These are phyloP conservation scores for Pseudanteris insignis DNA, from an alignment of 2,888 invertebrate species.

Conservation along the genomic window DNA sequence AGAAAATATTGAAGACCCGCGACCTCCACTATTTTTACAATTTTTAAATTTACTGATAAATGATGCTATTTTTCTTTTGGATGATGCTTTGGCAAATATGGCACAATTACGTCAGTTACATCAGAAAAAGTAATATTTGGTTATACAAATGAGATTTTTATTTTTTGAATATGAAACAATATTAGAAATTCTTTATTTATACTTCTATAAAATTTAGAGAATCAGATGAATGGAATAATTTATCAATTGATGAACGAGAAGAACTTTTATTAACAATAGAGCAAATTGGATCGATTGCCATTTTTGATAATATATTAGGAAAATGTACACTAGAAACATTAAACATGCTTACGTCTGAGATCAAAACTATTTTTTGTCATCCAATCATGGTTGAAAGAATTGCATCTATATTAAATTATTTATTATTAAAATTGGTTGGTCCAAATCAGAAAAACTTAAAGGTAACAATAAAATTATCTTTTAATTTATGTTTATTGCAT, in stretches of 20 bases:
- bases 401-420: slow-evolving; percentile 95
- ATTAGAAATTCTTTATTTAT: background rate
- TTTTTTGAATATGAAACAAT: background rate
- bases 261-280: slow-evolving; percentile 78
- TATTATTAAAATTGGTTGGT: slow-evolving; percentile 87
- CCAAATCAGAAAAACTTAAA: slow-evolving; percentile 92
- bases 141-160: background rate
- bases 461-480: slow-evolving; percentile 64
- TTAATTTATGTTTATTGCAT: background rate
- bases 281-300: slow-evolving; percentile 84
- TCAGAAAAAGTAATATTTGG: slow-evolving; percentile 71
- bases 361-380: slow-evolving; percentile 87
- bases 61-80: slow-evolving; percentile 94
- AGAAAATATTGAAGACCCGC: slow-evolving; percentile 86
- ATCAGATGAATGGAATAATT: slow-evolving; percentile 77
- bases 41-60: slow-evolving; percentile 97
- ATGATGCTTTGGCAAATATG: slow-evolving; percentile 91
- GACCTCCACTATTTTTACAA: slow-evolving; percentile 90
- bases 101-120: slow-evolving; percentile 86
- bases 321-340: slow-evolving; percentile 87
- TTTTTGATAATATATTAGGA: slow-evolving; percentile 92
- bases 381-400: slow-evolving; percentile 91
- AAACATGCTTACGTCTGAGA: slow-evolving; percentile 79
- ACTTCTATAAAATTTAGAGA: slow-evolving; percentile 67
- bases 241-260: slow-evolving; percentile 77